These are phyloP conservation scores for Diglossa cyanea DNA, from an alignment of 2,797 vertebrate genomes.

Conservation along the genomic window DNA sequence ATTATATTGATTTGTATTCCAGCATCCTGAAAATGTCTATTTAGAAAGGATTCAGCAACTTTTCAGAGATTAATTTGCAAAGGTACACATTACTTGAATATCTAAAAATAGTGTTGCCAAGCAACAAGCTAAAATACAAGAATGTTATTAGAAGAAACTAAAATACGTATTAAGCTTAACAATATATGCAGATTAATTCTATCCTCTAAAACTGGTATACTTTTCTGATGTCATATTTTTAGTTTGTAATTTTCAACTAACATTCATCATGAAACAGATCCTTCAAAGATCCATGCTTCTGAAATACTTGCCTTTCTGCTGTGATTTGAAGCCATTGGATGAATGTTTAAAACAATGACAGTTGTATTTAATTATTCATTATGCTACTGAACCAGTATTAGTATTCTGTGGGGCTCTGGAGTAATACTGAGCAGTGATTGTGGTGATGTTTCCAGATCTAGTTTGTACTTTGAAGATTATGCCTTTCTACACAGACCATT, in stretches of 20 bases:
- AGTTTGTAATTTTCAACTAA: not conserved
- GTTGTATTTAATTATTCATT: conserved; percentile 66
- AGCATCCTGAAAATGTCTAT: not conserved
- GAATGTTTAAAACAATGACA: conserved; percentile 46
- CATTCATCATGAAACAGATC: not conserved
- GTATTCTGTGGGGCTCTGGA: conserved; percentile 49
- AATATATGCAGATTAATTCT: conserved; percentile 11
- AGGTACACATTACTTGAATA: conserved; percentile 45
- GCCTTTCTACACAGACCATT: conserved; percentile 33
- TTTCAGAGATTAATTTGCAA: conserved; percentile 60
- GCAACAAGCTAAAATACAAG: conserved; percentile 48
- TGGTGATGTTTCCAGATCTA: conserved; percentile 50
- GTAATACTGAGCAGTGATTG: conserved; percentile 29
- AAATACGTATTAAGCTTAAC: not conserved
- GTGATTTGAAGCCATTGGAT: not conserved
- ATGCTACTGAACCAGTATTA: conserved; percentile 32
- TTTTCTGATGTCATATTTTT: conserved; percentile 4
- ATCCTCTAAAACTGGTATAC: not conserved
- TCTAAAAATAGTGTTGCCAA: conserved; percentile 56
- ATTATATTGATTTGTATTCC: conserved; percentile 24
- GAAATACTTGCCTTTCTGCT: conserved; percentile 12
- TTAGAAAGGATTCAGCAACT: conserved; percentile 15
- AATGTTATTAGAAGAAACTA: conserved; percentile 13
- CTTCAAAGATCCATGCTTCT: conserved; percentile 15
- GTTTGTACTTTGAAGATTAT: conserved; percentile 65